These are phyloP conservation scores for Manduca sexta DNA, from an alignment of 1,140 invertebrate species.

Conservation along the genomic window DNA sequence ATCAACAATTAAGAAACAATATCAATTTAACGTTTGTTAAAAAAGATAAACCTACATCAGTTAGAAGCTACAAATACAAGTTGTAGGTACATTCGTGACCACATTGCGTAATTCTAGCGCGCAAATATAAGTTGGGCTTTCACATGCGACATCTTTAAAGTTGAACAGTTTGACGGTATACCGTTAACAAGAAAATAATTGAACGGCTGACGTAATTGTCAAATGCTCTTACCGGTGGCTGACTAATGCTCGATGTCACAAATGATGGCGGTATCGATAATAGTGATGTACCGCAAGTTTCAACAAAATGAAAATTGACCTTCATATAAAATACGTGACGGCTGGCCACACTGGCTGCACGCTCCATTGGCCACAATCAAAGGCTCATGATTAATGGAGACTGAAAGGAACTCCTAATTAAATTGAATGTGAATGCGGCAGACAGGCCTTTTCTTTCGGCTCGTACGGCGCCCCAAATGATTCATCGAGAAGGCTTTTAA, in stretches of 20 bases:
- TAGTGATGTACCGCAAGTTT: constrained; percentile 8
- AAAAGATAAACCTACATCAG: too few species aligned
- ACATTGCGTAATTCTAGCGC: too few species aligned
- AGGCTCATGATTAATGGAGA: constrained; percentile 18
- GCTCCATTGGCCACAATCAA: constrained; percentile 26
- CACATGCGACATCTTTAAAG: background rate
- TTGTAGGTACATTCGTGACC: too few species aligned
- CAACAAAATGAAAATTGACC: constrained; percentile 22
- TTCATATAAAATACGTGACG: constrained; percentile 27
- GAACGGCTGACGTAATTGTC: constrained; percentile 9
- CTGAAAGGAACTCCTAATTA: constrained; percentile 10
- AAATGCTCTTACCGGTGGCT: too few species aligned
- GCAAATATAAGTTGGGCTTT: too few species aligned
- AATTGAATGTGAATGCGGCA: constrained; percentile 6
- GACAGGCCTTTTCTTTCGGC: constrained; percentile 5
- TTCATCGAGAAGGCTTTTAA: constrained; percentile 3
- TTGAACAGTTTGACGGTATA: background rate
- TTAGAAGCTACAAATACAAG: too few species aligned
- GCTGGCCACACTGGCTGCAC: constrained; percentile 17
- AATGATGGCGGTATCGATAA: too few species aligned
- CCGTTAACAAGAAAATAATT: background rate
- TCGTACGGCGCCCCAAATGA: constrained; percentile 8
- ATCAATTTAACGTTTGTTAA: too few species aligned
- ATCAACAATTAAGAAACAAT: background rate
- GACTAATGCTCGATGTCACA: too few species aligned